phyloP scores from a whole-genome alignment of 2,797 vertebrate species.

The Taenioides sp. region DNA sequence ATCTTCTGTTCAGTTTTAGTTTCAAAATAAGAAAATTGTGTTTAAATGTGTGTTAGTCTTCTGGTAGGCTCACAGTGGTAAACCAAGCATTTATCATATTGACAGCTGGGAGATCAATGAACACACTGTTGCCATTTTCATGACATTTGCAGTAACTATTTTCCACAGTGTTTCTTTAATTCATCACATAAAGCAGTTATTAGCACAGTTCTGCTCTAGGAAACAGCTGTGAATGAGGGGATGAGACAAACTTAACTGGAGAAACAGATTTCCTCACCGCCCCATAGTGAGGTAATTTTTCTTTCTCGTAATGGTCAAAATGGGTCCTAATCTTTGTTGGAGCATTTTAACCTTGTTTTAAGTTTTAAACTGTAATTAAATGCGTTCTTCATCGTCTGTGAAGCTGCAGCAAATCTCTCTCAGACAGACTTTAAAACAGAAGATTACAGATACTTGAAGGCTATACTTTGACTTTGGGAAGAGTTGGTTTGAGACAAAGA shows the following conservation, averaged over 20 bases:
- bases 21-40: neutral
- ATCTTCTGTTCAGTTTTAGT: constrained; percentile 6
- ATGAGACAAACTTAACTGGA: constrained; percentile 4
- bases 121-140: constrained; percentile 3
- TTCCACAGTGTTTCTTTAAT: constrained; percentile 5
- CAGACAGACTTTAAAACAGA: constrained; percentile 8
- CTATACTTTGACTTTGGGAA: constrained; percentile 5
- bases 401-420: neutral
- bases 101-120: neutral
- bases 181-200: neutral
- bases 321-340: neutral
- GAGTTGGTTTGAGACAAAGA: neutral
- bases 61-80: neutral
- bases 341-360: constrained; percentile 5
- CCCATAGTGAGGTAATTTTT: constrained; percentile 3
- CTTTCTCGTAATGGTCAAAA: constrained; percentile 10
- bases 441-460: constrained; percentile 1
- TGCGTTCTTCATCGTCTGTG: neutral
- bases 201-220: constrained; percentile 6
- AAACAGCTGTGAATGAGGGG: constrained; percentile 3
- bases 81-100: constrained; percentile 11
- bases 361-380: constrained; percentile 12
- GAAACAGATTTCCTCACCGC: neutral
- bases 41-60: neutral
- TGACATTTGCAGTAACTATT: constrained; percentile 5